phyloP scores from a whole-genome alignment of 2,797 vertebrate species.

The Eulemur mongoz region DNA sequence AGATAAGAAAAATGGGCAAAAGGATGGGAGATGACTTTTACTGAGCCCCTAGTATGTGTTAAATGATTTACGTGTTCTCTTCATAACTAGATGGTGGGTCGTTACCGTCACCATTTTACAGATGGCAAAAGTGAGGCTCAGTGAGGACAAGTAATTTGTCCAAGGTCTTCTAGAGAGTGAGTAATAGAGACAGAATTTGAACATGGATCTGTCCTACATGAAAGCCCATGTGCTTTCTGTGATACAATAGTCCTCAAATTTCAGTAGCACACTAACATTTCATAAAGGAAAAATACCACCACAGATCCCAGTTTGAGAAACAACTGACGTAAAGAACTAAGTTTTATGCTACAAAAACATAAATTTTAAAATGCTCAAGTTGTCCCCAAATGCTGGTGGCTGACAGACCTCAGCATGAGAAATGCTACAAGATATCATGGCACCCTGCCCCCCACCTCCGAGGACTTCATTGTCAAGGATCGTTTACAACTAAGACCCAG shows the following conservation, averaged over 20 bases:
- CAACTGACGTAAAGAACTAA: neutral
- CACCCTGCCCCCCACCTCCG: neutral
- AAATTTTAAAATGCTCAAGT: neutral
- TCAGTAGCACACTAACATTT: neutral
- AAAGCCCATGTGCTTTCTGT: neutral
- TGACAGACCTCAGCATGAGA: neutral
- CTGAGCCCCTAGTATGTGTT: neutral
- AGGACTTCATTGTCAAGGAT: neutral
- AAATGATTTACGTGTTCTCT: neutral
- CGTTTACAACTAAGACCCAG: neutral
- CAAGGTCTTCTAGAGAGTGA: neutral
- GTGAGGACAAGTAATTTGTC: neutral
- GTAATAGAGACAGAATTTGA: neutral
- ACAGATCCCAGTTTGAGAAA: neutral
- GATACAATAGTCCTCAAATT: neutral
- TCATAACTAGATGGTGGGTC: neutral
- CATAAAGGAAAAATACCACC: neutral
- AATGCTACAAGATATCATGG: fast-evolving
- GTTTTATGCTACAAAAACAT: neutral
- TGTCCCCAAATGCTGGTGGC: neutral
- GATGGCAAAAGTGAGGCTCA: neutral
- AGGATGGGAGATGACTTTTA: neutral
- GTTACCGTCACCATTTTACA: neutral
- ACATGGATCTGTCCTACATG: neutral
- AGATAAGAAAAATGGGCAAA: neutral